These are phyloP conservation scores for Priocnemis perturbator DNA, from an alignment of 2,888 invertebrate species.

Conservation along the genomic window DNA sequence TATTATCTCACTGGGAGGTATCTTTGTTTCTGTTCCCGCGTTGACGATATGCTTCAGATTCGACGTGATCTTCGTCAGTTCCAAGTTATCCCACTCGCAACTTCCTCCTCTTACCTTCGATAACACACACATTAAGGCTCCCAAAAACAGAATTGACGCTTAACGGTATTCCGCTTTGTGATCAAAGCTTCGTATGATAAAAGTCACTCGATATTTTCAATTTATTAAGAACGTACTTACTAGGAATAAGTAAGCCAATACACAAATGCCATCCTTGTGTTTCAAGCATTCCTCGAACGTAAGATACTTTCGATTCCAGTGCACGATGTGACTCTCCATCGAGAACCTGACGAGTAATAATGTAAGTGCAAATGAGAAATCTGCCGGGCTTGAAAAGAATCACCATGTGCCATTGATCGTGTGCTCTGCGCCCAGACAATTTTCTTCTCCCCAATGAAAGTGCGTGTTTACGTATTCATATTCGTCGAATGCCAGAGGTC, in stretches of 20 bases:
- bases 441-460: slow-evolving; percentile 65
- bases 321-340: slow-evolving; percentile 65
- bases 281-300: slow-evolving; percentile 58
- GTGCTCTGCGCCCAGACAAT: slow-evolving; percentile 66
- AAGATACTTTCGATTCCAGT: slow-evolving; percentile 66
- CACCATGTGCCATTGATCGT: slow-evolving; percentile 65
- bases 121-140: too few relatives aligned
- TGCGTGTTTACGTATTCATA: slow-evolving; percentile 60
- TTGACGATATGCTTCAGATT: slow-evolving; percentile 54
- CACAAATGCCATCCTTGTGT: slow-evolving; percentile 62
- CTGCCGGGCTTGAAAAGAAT: background rate
- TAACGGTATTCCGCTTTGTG: too few relatives aligned
- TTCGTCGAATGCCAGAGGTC: slow-evolving; percentile 58
- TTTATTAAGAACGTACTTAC: slow-evolving; percentile 35
- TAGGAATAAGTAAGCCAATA: slow-evolving; percentile 62
- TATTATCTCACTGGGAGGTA: slow-evolving; percentile 58
- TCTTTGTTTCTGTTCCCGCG: slow-evolving; percentile 36
- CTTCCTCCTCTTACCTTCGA: slow-evolving; percentile 46
- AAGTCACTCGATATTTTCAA: too few relatives aligned
- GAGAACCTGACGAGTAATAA: slow-evolving; percentile 57
- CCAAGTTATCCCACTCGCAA: slow-evolving; percentile 38
- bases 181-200: too few relatives aligned
- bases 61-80: slow-evolving; percentile 59
- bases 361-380: background rate
- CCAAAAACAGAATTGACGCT: too few relatives aligned